Percentiles rank a stretch among this genome's conserved stretches.
phyloP scores from a whole-genome alignment of 2,797 vertebrate species.

The Cynodonichthys magdalenae region DNA sequence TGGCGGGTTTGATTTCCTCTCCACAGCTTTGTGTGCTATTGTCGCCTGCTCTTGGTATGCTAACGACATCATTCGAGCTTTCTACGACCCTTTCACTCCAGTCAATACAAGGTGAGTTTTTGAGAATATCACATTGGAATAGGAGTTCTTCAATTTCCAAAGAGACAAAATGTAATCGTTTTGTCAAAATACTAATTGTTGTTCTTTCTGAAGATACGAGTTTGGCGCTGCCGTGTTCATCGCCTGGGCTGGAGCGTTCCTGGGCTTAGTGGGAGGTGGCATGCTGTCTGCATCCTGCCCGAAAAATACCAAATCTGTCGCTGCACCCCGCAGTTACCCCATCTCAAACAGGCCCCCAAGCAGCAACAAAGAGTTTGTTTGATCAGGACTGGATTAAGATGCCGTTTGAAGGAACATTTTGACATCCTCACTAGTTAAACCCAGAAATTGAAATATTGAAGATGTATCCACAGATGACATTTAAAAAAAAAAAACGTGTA shows the following conservation, averaged over 20 bases:
- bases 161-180: neutral
- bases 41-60: conserved; percentile 88
- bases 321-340: conserved; percentile 68
- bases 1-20: neutral
- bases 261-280: conserved; percentile 83
- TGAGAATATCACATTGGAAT: too few species aligned
- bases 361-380: conserved; percentile 84
- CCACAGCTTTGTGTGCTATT: conserved; percentile 75
- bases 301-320: conserved; percentile 22
- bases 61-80: conserved; percentile 85
- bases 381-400: conserved; percentile 33
- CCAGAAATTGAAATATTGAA: conserved; percentile 14
- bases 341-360: conserved; percentile 75
- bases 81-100: conserved; percentile 83
- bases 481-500: conserved; percentile 5
- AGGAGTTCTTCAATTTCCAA: too few species aligned
- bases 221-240: conserved; percentile 90
- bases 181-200: neutral
- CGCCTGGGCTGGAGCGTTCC: conserved; percentile 86
- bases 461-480: conserved; percentile 25
- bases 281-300: conserved; percentile 88
- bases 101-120: conserved; percentile 87
- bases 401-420: conserved; percentile 43
- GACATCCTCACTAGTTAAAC: conserved; percentile 28
- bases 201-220: conserved; percentile 82